These are phyloP conservation scores for Plodia interpunctella DNA, from an alignment of 1,140 invertebrate genomes.

Conservation along the genomic window DNA sequence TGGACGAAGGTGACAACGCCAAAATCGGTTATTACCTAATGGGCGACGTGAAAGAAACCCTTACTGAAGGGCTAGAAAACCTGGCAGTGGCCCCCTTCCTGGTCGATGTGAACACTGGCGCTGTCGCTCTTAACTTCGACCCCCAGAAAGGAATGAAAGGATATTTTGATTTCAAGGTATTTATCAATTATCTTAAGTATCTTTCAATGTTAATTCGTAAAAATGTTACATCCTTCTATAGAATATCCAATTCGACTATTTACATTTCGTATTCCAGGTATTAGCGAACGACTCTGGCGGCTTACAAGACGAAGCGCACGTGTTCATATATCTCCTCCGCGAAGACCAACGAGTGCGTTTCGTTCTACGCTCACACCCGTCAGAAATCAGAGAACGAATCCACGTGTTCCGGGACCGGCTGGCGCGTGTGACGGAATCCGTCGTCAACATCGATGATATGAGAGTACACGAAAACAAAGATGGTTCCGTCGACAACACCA, in stretches of 20 bases:
- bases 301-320: constrained; percentile 85
- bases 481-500: constrained; percentile 94
- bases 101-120: constrained; percentile 87
- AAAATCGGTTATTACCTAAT: constrained; percentile 87
- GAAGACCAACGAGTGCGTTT: constrained; percentile 96
- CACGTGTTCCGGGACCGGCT: constrained; percentile 86
- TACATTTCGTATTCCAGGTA: constrained; percentile 73
- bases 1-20: constrained; percentile 87
- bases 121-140: constrained; percentile 93
- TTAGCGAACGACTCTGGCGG: constrained; percentile 91
- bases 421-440: constrained; percentile 89
- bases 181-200: too few species aligned
- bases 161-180: constrained; percentile 94
- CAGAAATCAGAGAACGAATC: constrained; percentile 88
- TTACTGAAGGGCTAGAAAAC: constrained; percentile 91
- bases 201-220: too few species aligned
- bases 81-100: constrained; percentile 89
- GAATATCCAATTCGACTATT: too few species aligned
- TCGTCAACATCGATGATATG: constrained; percentile 96
- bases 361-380: constrained; percentile 92
- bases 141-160: constrained; percentile 98
- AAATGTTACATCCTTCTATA: too few species aligned
- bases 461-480: constrained; percentile 94
- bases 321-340: constrained; percentile 93
- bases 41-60: constrained; percentile 87